Evolutionary conservation across 2,797 vertebrate species (phyloP).

Genomic region (Oreochromis grahami): DNA sequence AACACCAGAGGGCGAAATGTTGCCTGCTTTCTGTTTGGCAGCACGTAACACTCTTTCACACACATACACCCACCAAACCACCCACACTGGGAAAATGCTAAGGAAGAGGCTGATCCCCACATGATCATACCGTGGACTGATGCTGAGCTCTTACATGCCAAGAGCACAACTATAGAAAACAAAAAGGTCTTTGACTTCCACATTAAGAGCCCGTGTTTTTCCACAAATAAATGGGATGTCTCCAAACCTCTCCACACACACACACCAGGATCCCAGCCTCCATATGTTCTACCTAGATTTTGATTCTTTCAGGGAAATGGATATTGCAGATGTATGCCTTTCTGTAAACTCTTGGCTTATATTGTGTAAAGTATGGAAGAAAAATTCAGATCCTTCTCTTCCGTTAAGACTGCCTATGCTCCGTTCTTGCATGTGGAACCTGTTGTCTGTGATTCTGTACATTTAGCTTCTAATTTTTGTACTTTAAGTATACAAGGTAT

Average conservation of each 20-base stretch:
- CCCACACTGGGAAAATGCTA: background rate
- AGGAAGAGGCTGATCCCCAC: background rate
- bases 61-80: background rate
- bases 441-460: background rate
- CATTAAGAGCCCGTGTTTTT: fast-evolving
- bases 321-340: background rate
- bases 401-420: background rate
- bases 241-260: background rate
- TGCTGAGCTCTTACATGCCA: background rate
- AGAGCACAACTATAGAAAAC: background rate
- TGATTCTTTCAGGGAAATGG: background rate
- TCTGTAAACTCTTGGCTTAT: background rate
- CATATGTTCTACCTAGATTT: background rate
- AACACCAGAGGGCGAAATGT: constrained; percentile 14
- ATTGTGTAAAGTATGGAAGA: background rate
- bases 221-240: background rate
- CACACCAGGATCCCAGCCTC: background rate
- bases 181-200: background rate
- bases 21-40: background rate
- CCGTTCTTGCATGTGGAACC: fast-evolving
- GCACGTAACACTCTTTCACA: background rate
- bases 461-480: background rate
- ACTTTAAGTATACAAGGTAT: background rate
- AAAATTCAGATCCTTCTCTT: background rate
- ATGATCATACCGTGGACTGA: background rate